Evolutionary conservation across 2,797 vertebrate species (phyloP).

Genomic region (Eleutherodactylus coqui): DNA sequence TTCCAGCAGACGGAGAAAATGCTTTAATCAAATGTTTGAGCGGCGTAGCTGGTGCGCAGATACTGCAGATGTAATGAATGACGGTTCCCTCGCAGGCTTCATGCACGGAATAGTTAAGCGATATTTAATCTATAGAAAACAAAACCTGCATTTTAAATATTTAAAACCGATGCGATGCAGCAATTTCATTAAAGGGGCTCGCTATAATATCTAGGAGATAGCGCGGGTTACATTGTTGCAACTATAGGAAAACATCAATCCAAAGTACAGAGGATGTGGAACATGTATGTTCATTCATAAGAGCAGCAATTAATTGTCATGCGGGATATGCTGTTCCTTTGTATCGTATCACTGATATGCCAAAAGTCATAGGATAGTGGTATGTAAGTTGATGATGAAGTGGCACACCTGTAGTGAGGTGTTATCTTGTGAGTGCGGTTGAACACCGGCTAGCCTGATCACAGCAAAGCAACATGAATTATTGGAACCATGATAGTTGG

Average conservation of each 20-base stretch:
- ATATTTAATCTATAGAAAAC: slow-evolving; percentile 16
- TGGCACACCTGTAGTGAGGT: too few relatives aligned
- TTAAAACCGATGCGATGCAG: neutral
- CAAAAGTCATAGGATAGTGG: too few relatives aligned
- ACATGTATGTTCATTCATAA: neutral
- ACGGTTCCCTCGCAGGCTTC: neutral
- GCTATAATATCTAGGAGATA: neutral
- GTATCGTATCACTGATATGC: too few relatives aligned
- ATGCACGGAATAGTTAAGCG: slow-evolving; percentile 31
- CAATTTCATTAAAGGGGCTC: slow-evolving; percentile 1
- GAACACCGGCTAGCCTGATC: too few relatives aligned
- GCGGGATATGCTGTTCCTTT: neutral
- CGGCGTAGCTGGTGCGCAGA: neutral
- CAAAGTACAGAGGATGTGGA: neutral
- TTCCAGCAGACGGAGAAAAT: slow-evolving; percentile 41
- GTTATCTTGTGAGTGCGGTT: too few relatives aligned
- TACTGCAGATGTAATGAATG: slow-evolving; percentile 38
- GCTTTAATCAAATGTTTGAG: slow-evolving; percentile 54
- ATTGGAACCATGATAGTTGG: too few relatives aligned
- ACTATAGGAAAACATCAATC: neutral
- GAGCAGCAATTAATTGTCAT: neutral
- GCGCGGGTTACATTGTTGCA: neutral
- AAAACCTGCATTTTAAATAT: slow-evolving; percentile 31
- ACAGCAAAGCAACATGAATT: too few relatives aligned
- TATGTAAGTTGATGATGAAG: too few relatives aligned